Evolutionary conservation across 2,888 invertebrate species (phyloP), one percentile per base, ranked within the genome.

Genomic region (Drosophila limbata): DNA sequence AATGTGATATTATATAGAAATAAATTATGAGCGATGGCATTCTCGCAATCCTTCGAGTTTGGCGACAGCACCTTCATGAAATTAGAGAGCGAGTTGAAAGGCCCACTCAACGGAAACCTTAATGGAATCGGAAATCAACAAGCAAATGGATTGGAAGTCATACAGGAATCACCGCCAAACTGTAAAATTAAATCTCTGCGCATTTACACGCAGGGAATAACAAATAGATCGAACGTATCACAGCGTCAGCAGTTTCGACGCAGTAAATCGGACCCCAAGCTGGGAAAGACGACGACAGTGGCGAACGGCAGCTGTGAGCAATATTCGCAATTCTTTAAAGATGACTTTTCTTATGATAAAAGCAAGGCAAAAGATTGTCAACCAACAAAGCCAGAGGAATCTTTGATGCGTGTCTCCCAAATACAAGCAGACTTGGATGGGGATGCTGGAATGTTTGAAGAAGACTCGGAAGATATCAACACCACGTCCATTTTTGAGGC

Each of bases 21-120:
- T 8, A 28, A 28, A 28, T 8, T 8, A 28, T 1, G 3, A n/a
- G 4, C 4, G 11, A 92, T 92, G 92, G 88, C 88, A 1, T 92
- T 92, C 72, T 92, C 92, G 0, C 90, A 92, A 69, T 92, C 92
- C 0, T 86, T 92, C 19, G 84, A 89, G 15, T 80, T 92, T 53
- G 92, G 91, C 3, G 91, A 92, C 52, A 92, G 90, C 56, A 92
- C 92, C 0, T 86, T 92, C 35, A 81, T 90, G 81, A 85, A 90
- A 60, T 66, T 92, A 42, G 92, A 92, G 62, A 86, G 70, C 47
- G 87, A 86, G 56, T 72, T 79, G 10, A 85, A 87, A 39, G 76
- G 61, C 28, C 81, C 84, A 13, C 73, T 80, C 3, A 55, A 50
- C 31, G 61, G 57, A 1, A 61, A 66, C 5, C 10, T 42, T 1